Evolutionary conservation across 2,113 vertebrate species (phyloP), one percentile per base, ranked within the genome.

Genomic region (Coregonus clupeaformis): DNA sequence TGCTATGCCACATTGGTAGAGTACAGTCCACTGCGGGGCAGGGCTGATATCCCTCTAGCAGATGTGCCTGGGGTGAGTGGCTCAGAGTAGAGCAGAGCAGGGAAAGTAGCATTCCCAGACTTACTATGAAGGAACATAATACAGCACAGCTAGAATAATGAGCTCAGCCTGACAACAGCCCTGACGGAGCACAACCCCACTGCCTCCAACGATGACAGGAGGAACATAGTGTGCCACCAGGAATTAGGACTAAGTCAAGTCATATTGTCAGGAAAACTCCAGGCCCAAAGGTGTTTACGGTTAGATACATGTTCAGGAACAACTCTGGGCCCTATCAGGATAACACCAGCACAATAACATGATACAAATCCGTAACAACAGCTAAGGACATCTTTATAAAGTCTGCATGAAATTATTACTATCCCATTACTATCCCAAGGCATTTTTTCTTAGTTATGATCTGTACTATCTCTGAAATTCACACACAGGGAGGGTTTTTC

Each of bases 71-170:
- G 24, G 75, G 82, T 74, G 71, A 45, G 30, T 24, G 36, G n/a
- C 16, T 42, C 22, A 76, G 29, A 30, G 73, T 62, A 69, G 47
- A 32, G 59, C 52, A 68, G 68, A 42, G 7, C 36, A 42, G 2
- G 62, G 62, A 74, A 68, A 67, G 66, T 18, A 65, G 66, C 25
- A 60, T 20, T 69, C 71, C 72, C 42, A 36, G 30, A 22, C 76
- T 27, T 16, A 7, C 20, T 20, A 4, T 18, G 64, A 22, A 52
- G 67, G 73, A 84, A 86, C 76, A 80, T 80, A 82, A 90, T 89
- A 13, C 3, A 13, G 25, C 11, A 42, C 27, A 65, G 47, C 30
- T 27, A 62, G 14, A 71, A 52, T 2, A 12, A n/a, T 60, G 60
- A 36, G 47, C 30, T 14, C 32, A 76, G 76, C 77, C 49, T 69